Evolutionary conservation across 2,113 vertebrate genomes (phyloP), one percentile per base, ranked within the genome.

Genomic region (Malurus cyaneus): DNA sequence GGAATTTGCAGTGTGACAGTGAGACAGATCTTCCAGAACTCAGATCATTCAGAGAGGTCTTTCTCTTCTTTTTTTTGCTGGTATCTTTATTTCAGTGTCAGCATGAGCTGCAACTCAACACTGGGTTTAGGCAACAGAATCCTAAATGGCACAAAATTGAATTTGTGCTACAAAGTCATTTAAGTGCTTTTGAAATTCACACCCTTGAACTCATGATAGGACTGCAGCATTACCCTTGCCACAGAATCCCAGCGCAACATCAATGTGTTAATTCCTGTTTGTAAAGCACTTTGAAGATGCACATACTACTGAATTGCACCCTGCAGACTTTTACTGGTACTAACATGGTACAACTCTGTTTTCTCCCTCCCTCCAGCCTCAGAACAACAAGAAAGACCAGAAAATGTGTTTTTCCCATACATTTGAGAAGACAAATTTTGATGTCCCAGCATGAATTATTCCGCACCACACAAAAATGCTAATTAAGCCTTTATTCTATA

Each of bases 401-500:
- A 92, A 95, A 93, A 85, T 53, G 26, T 89, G 74, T 20, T 95
- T 95, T 95, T 92, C 60, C 73, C 59, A 85, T 87, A 77, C 47
- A 80, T 92, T 91, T 93, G 47, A 80, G 70, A 70, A 70, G 89
- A 46, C 44, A 92, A 91, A 94, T 95, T 93, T 91, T 96, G 89
- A 95, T 95, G 74, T 92, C 92, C 94, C 85, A 94, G 93, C 93
- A 96, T 85, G 93, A 97, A 96, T 97, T 96, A 96, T 96, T 96
- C 96, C 71, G 87, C 88, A 91, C 89, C 85, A 90, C 64, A 96
- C 82, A 96, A 94, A 97, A 94, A 96, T 96, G 96, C 85, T 96
- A 96, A 97, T 96, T 90, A 94, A 88, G 85, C 76, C 92, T 97
- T 96, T 96, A 92, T 96, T 97, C 95, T 93, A 60, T 97, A 96